These are phyloP conservation scores for Charaxes varanes DNA, from an alignment of 1,140 invertebrate genomes.

Conservation along the genomic window DNA sequence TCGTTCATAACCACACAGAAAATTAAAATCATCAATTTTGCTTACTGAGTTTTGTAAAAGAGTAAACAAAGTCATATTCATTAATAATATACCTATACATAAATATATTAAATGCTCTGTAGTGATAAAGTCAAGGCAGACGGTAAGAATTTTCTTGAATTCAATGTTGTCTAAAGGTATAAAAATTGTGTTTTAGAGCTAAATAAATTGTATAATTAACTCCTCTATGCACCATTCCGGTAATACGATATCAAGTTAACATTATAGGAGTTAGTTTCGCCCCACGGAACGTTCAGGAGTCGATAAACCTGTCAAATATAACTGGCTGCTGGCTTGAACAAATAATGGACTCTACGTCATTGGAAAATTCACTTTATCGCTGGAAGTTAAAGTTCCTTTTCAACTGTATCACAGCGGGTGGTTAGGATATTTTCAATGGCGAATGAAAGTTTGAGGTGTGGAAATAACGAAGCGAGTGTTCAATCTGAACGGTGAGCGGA, in stretches of 20 bases:
- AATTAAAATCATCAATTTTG: too few species aligned
- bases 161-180: too few species aligned
- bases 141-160: too few species aligned
- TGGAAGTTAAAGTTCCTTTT: slow-evolving; percentile 11
- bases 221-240: slow-evolving; percentile 18
- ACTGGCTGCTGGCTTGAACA: slow-evolving; percentile 39
- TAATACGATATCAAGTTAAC: slow-evolving; percentile 20
- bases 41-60: too few species aligned
- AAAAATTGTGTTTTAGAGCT: not conserved
- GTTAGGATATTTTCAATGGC: slow-evolving; percentile 11
- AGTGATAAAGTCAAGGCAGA: too few species aligned
- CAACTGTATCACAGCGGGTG: not conserved
- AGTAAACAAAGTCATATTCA: too few species aligned
- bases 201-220: slow-evolving; percentile 17
- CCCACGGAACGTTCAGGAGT: slow-evolving; percentile 27
- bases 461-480: slow-evolving; percentile 57
- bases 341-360: slow-evolving; percentile 19
- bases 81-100: too few species aligned
- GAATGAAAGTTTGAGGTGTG: slow-evolving; percentile 42
- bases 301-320: slow-evolving; percentile 63
- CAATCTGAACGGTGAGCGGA: slow-evolving; percentile 41
- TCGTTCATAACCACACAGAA: too few species aligned
- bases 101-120: too few species aligned
- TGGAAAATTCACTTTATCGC: slow-evolving; percentile 3
- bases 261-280: slow-evolving; percentile 16